A percentile compares a stretch with the other conserved stretches of the same genome.
phyloP scores from a whole-genome alignment of 2,797 vertebrate species.

The Sandelia bainsii region DNA sequence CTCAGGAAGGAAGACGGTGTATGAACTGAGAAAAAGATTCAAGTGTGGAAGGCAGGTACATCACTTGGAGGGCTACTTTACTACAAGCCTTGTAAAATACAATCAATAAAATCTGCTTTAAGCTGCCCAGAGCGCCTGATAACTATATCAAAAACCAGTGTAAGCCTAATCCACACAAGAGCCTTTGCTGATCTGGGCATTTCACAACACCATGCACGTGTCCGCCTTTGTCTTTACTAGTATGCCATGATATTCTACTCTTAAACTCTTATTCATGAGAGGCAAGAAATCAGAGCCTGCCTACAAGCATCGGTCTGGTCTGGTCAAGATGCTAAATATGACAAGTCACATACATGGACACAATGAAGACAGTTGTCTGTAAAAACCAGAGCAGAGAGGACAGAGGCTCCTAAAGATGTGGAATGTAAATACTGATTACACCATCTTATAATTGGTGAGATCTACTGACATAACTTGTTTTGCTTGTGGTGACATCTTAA shows the following conservation, averaged over 20 bases:
- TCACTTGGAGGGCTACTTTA: slow-evolving; percentile 23
- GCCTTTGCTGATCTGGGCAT: slow-evolving; percentile 10
- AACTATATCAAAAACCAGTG: slow-evolving; percentile 34
- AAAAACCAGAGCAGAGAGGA: no score
- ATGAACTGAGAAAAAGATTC: slow-evolving; percentile 31
- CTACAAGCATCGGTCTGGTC: slow-evolving; percentile 35
- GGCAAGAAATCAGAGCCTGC: slow-evolving; percentile 24
- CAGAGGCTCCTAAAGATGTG: no score
- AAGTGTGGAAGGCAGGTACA: slow-evolving; percentile 24
- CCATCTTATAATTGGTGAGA: no score
- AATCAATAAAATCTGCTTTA: slow-evolving; percentile 51
- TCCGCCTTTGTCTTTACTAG: slow-evolving; percentile 21
- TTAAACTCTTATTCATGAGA: slow-evolving; percentile 55
- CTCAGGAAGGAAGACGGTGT: slow-evolving; percentile 16
- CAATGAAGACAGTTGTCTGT: no score
- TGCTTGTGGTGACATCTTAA: no score
- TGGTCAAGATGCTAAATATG: no score
- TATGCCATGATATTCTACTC: slow-evolving; percentile 32
- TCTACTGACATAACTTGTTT: no score
- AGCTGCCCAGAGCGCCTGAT: slow-evolving; percentile 28
- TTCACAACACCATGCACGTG: slow-evolving; percentile 9
- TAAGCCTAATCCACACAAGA: slow-evolving; percentile 23
- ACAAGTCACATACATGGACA: no score
- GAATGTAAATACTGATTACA: no score
- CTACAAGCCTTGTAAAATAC: slow-evolving; percentile 7